Evolutionary conservation across 2,797 vertebrate species (phyloP), one percentile per base, ranked within the genome.

Genomic region (Orestias chungarensis): DNA sequence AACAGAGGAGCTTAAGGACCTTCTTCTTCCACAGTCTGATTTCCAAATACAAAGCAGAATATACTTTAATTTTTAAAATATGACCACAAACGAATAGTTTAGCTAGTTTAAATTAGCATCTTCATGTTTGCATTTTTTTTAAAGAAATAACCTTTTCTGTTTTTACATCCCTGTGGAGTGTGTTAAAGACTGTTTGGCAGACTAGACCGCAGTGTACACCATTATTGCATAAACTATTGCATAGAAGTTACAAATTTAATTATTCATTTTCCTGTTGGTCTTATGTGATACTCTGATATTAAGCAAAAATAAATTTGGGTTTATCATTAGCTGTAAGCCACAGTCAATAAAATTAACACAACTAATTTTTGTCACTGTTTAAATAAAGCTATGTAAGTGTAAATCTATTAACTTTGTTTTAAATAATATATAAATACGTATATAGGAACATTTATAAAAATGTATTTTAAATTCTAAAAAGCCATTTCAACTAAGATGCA

Each of bases 401-500:
- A 43, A 43, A 8, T 12, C 14, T 43, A 3, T 12, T 2, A 43
- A 43, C 42, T 43, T 7, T 9, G 14, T 43, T 43, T n/a, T n/a
- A n/a, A n/a, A n/a, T n/a, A n/a, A n/a, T n/a, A n/a, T n/a, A n/a
- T n/a, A n/a, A n/a, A n/a, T n/a, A n/a, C n/a, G n/a, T n/a, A n/a
- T n/a, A n/a, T n/a, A n/a, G n/a, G n/a, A n/a, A n/a, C n/a, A 43
- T 43, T 12, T 43, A 43, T 43, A 9, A 6, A 46, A 17, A 6
- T 33, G 27, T 57, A 57, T 31, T 31, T 33, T 15, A 14, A 57
- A 33, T 57, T 57, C 59, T 57, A 18, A 38, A 35, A 66, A 65
- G 43, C n/a, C 57, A 76, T 78, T 78, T 80, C 52, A 61, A 80
- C 64, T 4, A 55, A 78, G n/a, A 20, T 29, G 29, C 55, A 73